Evolutionary conservation across 37 sponge, comb jelly and placozoan species (phyloP).

Genomic region (Geodia barretti): DNA sequence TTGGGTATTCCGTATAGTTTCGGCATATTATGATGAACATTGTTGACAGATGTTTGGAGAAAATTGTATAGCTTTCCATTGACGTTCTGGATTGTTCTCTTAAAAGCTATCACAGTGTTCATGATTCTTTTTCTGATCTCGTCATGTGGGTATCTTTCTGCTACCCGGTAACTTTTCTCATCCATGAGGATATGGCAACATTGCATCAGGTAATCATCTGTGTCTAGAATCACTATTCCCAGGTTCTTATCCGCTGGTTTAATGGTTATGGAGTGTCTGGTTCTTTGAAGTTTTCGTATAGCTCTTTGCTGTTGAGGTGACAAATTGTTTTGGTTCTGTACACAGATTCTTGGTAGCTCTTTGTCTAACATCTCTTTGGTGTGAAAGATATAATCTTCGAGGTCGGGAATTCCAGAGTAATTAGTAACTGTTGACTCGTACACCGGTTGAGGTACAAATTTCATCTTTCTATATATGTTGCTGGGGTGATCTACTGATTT

Average conservation of each 20-base stretch:
- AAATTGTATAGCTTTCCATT: not conserved
- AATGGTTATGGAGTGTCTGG: not conserved
- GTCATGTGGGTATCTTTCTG: not conserved
- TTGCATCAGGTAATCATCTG: slow-evolving; percentile 2
- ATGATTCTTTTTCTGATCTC: not conserved
- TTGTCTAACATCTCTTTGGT: slow-evolving; percentile 9
- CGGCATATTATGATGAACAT: not conserved
- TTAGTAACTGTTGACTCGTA: not conserved
- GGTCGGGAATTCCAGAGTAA: not conserved
- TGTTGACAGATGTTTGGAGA: not conserved
- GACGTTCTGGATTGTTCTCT: not conserved
- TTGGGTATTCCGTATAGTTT: slow-evolving; percentile 2
- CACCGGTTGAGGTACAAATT: slow-evolving; percentile 13
- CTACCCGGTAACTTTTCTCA: not conserved
- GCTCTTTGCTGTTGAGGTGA: not conserved
- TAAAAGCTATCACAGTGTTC: not conserved
- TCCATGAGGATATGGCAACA: not conserved
- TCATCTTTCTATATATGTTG: slow-evolving; percentile 11
- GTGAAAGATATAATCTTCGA: slow-evolving; percentile 6
- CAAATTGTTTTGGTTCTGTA: not conserved
- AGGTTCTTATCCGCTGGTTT: slow-evolving; percentile 23
- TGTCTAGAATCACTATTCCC: slow-evolving; percentile 11
- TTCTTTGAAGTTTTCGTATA: not conserved
- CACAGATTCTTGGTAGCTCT: slow-evolving; percentile 7
- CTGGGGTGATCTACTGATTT: too few species aligned